Evolutionary conservation across 37 sponge, comb jelly and placozoan species (phyloP).

Genomic region (Chondrilla cf. caribensis): DNA sequence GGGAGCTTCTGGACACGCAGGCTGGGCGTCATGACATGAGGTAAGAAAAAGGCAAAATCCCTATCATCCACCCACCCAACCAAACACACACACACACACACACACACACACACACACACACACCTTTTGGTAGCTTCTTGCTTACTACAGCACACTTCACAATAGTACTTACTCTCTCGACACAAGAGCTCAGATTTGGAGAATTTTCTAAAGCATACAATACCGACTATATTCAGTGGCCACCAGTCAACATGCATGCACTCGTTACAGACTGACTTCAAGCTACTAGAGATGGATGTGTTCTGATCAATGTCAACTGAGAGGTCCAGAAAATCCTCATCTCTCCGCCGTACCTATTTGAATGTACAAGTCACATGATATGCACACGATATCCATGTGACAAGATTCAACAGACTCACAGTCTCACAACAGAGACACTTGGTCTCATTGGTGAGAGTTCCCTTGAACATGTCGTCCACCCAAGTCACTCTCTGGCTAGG

Average conservation of each 20-base stretch:
- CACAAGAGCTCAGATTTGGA: slow-evolving; percentile 83
- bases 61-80: too few species aligned
- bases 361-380: neutral
- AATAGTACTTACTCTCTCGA: slow-evolving; percentile 88
- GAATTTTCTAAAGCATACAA: slow-evolving; percentile 51
- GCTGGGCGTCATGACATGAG: slow-evolving; percentile 4
- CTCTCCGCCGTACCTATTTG: slow-evolving; percentile 68
- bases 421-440: slow-evolving; percentile 93
- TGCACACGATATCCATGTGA: too few species aligned
- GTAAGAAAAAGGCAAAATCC: too few species aligned
- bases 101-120: neutral
- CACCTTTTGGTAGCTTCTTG: slow-evolving; percentile 94
- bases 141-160: slow-evolving; percentile 97
- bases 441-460: slow-evolving; percentile 92
- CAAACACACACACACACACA: too few species aligned
- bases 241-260: neutral
- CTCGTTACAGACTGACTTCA: slow-evolving; percentile 62
- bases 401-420: slow-evolving; percentile 25
- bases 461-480: slow-evolving; percentile 91
- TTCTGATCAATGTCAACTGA: slow-evolving; percentile 97
- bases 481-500: slow-evolving; percentile 40
- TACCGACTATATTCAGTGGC: neutral
- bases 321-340: slow-evolving; percentile 94
- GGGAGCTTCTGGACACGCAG: slow-evolving; percentile 90
- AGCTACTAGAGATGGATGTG: slow-evolving; percentile 89